Conservation (phyloP, 1,140 invertebrate species). For the Leptopilina clavipes region DNA sequence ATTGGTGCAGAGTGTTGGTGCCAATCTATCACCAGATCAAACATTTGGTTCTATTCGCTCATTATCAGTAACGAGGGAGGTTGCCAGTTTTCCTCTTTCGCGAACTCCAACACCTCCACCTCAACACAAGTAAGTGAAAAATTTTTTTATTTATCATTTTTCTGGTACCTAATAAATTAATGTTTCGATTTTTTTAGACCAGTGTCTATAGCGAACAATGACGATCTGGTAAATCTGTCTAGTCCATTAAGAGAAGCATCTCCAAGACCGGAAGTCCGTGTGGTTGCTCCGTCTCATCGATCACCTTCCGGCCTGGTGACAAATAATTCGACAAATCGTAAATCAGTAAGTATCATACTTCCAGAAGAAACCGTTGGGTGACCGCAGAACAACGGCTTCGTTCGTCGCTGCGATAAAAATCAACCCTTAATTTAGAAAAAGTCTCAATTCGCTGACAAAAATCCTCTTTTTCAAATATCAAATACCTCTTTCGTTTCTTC, state of each 20-base stretch:
- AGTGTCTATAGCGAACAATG: conserved; percentile 49
- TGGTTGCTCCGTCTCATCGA: conserved; percentile 67
- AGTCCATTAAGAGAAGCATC: conserved; percentile 61
- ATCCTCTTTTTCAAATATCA: background rate
- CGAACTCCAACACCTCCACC: conserved; percentile 82
- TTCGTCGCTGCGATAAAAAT: conserved; percentile 66
- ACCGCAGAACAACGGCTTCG: conserved; percentile 64
- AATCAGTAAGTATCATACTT: conserved; percentile 71
- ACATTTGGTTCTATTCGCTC: conserved; percentile 84
- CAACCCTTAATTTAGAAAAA: conserved; percentile 51
- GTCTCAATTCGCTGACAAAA: conserved; percentile 8
- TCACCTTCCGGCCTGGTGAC: conserved; percentile 49
- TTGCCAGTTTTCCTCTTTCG: conserved; percentile 86
- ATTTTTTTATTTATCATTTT: too few relatives aligned
- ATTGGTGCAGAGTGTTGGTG: conserved; percentile 79
- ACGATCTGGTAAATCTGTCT: conserved; percentile 56
- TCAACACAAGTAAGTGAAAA: conserved; percentile 70
- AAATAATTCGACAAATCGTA: conserved; percentile 57
- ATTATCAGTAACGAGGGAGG: conserved; percentile 81
- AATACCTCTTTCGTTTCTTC: background rate
- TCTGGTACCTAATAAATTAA: too few relatives aligned
- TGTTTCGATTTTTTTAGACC: conserved; percentile 53
- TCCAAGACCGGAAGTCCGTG: conserved; percentile 66
- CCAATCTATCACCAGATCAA: conserved; percentile 81
- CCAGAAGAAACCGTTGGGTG: conserved; percentile 68